Evolutionary conservation across 1,140 invertebrate genomes (phyloP).

Genomic region (Mizuhopecten yessoensis): DNA sequence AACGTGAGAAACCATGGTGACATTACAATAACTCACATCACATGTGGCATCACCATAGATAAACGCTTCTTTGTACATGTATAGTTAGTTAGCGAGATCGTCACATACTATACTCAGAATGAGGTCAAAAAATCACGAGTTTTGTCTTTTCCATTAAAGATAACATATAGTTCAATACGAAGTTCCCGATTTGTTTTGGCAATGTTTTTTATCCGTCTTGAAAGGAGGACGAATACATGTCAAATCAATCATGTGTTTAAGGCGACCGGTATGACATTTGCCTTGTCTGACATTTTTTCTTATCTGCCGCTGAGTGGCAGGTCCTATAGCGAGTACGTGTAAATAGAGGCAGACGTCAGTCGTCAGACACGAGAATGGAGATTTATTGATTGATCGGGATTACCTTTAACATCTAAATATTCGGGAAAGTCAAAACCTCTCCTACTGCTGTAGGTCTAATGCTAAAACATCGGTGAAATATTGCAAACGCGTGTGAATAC

Average conservation of each 20-base stretch:
- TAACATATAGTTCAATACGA: too few relatives aligned
- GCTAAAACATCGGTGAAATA: neutral
- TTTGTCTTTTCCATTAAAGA: too few relatives aligned
- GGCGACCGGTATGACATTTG: neutral
- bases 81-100: too few relatives aligned
- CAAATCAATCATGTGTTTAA: constrained; percentile 12
- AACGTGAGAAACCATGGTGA: too few relatives aligned
- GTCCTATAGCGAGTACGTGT: neutral
- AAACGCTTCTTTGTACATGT: too few relatives aligned
- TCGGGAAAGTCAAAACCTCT: neutral
- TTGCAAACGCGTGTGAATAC: too few relatives aligned
- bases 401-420: neutral
- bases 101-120: too few relatives aligned
- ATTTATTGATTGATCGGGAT: neutral
- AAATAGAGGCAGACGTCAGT: neutral
- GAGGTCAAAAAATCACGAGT: too few relatives aligned
- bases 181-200: neutral
- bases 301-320: neutral
- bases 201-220: neutral
- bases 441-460: neutral
- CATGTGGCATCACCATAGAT: too few relatives aligned
- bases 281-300: neutral
- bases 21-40: too few relatives aligned
- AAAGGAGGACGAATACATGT: neutral
- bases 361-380: neutral